Evolutionary conservation across 2,113 vertebrate species (phyloP), one percentile per base, ranked within the genome.

Genomic region (Ceratotherium simum): DNA sequence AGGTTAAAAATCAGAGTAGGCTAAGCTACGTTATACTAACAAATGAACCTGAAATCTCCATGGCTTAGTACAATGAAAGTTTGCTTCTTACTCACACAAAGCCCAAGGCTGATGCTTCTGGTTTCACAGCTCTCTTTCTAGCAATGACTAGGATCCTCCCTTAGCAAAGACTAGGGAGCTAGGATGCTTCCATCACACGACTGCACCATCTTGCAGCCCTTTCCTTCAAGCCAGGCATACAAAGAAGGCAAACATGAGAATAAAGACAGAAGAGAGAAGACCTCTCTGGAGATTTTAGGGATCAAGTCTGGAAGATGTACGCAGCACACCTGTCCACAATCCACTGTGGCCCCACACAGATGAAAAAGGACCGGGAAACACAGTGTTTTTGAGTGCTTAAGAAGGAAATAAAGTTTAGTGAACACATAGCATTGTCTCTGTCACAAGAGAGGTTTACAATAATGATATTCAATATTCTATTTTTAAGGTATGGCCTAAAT

Each of bases 401-500:
- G 65, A 87, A 84, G 31, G 33, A 81, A 75, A 92, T 69, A 54
- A 46, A 82, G 0, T 48, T 29, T 67, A 5, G 20, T 92, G 21
- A 92, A 65, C 46, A 48, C 21, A 31, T 54, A 84, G n/a, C n/a
- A 94, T 56, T 65, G 10, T 6, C 21, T 85, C 23, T 80, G 27
- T 90, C 64, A 86, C 25, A 56, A 69, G 60, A 92, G 25, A 70
- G 33, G 36, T 91, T 89, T 86, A 81, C 8, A 23, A 42, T 86
- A 75, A 72, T 78, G 21, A 88, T 84, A 91, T 76, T 82, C 51
- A 91, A 88, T 56, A 92, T 85, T 91, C n/a, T 56, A 31, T 33
- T 82, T 93, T 96, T 56, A 95, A 60, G 23, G 90, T 86, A 73
- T 58, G 85, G 31, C 39, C 5, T 93, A 12, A 20, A 82, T 70